phyloP scores from a whole-genome alignment of 2,888 invertebrate genomes.

The Tachina lurida region DNA sequence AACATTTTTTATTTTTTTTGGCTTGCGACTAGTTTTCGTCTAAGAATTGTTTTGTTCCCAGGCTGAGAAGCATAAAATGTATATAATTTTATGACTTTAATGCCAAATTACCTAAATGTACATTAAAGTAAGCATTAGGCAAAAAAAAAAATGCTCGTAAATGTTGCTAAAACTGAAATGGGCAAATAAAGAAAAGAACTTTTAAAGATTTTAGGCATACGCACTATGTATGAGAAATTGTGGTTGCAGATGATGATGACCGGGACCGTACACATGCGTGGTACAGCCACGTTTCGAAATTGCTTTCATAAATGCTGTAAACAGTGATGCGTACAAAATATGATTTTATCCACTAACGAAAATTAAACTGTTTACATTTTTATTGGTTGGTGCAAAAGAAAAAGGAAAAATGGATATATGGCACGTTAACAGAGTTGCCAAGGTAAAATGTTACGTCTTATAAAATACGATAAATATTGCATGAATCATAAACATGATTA shows the following conservation, averaged over 20 bases:
- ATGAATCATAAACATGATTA: too few relatives aligned
- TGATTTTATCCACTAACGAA: neutral
- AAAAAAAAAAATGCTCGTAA: conserved; percentile 30
- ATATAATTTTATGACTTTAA: conserved; percentile 63
- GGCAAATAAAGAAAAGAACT: neutral
- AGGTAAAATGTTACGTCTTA: neutral
- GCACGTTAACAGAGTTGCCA: conserved; percentile 17
- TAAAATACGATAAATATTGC: too few relatives aligned
- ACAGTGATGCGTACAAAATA: conserved; percentile 32
- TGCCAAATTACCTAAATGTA: conserved; percentile 65
- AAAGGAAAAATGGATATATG: neutral
- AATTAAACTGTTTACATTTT: conserved; percentile 40
- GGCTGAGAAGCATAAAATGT: conserved; percentile 19
- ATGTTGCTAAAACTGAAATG: conserved; percentile 29
- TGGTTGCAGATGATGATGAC: conserved; percentile 2
- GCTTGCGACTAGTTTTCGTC: conserved; percentile 8
- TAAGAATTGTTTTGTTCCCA: conserved; percentile 56
- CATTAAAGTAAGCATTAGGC: conserved; percentile 56
- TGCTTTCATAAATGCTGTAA: neutral
- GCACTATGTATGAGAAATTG: neutral
- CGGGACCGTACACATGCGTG: conserved; percentile 52
- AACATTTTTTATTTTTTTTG: neutral
- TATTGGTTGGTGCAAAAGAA: conserved; percentile 13
- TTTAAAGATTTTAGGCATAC: conserved; percentile 37
- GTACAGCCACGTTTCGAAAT: conserved; percentile 11